A percentile compares a stretch with the other conserved stretches of the same genome.
Conservation (phyloP, 2,888 invertebrate genomes). For the Keiferia lycopersicella region DNA sequence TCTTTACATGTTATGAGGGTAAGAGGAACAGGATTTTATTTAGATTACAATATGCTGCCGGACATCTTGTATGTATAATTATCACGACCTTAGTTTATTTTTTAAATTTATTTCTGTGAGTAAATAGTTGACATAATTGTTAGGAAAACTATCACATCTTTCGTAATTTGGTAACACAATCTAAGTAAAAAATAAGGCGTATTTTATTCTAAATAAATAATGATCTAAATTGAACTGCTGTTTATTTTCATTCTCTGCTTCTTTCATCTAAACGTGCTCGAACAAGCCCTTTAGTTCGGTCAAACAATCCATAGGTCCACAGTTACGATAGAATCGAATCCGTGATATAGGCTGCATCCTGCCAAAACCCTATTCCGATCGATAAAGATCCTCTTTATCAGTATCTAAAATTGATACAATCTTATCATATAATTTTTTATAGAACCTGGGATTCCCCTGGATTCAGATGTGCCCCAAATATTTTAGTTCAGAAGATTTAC, state of each 20-base stretch:
- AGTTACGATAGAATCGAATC: neutral
- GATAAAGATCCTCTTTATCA: too few species aligned
- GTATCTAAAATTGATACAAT: too few species aligned
- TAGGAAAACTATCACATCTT: conserved; percentile 10
- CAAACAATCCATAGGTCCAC: too few species aligned
- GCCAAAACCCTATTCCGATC: too few species aligned
- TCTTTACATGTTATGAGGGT: neutral
- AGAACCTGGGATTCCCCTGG: too few species aligned
- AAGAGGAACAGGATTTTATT: neutral
- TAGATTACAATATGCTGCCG: neutral
- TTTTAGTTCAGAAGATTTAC: too few species aligned
- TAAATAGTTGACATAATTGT: neutral
- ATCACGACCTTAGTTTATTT: too few species aligned
- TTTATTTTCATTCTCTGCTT: neutral
- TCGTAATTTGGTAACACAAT: conserved; percentile 14
- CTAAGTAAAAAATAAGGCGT: conserved; percentile 19
- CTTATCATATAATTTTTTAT: too few species aligned
- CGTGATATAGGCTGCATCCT: too few species aligned
- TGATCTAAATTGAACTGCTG: conserved; percentile 4
- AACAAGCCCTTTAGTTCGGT: neutral
- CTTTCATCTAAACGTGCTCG: neutral
- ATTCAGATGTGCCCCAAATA: too few species aligned
- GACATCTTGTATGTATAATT: too few species aligned
- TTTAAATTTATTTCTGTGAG: too few species aligned
- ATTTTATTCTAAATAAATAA: conserved; percentile 20